A percentile compares a stretch with the other conserved stretches of the same genome.
phyloP scores from a whole-genome alignment of 2,797 vertebrate genomes.

The Distichodus sexfasciatus region DNA sequence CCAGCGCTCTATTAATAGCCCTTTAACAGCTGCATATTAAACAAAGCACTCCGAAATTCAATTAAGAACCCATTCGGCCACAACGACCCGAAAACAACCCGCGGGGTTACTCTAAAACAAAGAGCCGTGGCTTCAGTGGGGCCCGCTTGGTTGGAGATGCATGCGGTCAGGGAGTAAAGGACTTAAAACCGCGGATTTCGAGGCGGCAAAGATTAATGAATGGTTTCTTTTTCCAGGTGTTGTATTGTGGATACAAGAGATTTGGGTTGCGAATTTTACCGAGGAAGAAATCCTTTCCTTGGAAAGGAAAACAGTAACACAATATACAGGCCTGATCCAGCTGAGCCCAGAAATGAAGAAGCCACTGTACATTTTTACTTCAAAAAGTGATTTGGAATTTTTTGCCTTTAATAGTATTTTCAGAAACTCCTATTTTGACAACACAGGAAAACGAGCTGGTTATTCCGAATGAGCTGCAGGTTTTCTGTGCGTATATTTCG shows the following conservation, averaged over 20 bases:
- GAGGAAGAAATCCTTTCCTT: slow-evolving; percentile 72
- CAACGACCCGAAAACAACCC: slow-evolving; percentile 75
- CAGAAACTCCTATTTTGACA: slow-evolving; percentile 1
- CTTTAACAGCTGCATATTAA: slow-evolving; percentile 74
- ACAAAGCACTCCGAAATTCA: slow-evolving; percentile 75
- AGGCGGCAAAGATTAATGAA: slow-evolving; percentile 73
- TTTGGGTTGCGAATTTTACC: slow-evolving; percentile 71
- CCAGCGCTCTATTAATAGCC: slow-evolving; percentile 70
- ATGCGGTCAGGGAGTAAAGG: slow-evolving; percentile 67
- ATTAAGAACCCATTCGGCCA: slow-evolving; percentile 74
- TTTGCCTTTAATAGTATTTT: slow-evolving; percentile 9
- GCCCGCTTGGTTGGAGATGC: slow-evolving; percentile 57
- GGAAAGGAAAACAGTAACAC: slow-evolving; percentile 78
- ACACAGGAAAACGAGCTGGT: neutral
- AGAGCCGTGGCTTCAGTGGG: slow-evolving; percentile 56
- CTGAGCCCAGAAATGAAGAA: slow-evolving; percentile 59
- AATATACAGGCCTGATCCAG: slow-evolving; percentile 70
- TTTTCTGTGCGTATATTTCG: too few relatives aligned
- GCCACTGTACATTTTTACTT: slow-evolving; percentile 53
- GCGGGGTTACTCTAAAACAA: slow-evolving; percentile 67
- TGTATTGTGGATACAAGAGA: slow-evolving; percentile 81
- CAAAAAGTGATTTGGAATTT: slow-evolving; percentile 38
- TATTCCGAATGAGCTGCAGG: neutral
- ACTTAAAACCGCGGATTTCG: slow-evolving; percentile 69
- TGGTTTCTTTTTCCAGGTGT: slow-evolving; percentile 82